A percentile compares a stretch with the other conserved stretches of the same genome.
phyloP scores from a whole-genome alignment of 2,113 vertebrate genomes.

The Dunckerocampus dactyliophorus region DNA sequence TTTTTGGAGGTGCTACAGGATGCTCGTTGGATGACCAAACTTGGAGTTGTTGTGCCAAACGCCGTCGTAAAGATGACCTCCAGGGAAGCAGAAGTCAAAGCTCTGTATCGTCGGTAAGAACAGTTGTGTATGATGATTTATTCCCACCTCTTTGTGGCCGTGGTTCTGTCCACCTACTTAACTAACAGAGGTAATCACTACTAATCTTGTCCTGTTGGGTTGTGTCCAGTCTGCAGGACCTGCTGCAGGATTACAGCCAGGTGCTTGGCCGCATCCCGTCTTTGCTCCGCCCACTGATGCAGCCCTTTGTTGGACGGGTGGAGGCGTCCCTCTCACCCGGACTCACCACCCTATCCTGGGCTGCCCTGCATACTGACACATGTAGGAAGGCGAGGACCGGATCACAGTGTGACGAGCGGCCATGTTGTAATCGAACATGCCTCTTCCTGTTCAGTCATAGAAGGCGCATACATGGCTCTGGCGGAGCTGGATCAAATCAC shows the following conservation, averaged over 20 bases:
- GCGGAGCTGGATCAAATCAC: conserved; percentile 63
- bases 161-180: background rate
- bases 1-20: conserved; percentile 77
- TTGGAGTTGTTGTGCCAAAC: conserved; percentile 68
- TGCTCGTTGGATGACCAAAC: conserved; percentile 71
- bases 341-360: conserved; percentile 75
- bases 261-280: conserved; percentile 57
- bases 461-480: conserved; percentile 62
- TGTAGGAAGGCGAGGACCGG: conserved; percentile 46
- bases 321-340: conserved; percentile 72
- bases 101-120: conserved; percentile 66
- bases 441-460: conserved; percentile 63
- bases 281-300: conserved; percentile 71
- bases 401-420: background rate
- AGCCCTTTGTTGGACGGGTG: conserved; percentile 68
- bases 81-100: conserved; percentile 68
- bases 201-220: background rate
- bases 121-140: background rate
- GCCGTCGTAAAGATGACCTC: conserved; percentile 57
- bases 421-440: background rate
- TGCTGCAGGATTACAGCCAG: conserved; percentile 66
- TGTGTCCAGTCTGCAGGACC: conserved; percentile 65
- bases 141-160: background rate
- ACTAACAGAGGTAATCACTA: too few species aligned
- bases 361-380: conserved; percentile 61